Base-by-base conservation (phyloP, 2,888 invertebrate species). In the Drosophila niveifrons region DNA sequence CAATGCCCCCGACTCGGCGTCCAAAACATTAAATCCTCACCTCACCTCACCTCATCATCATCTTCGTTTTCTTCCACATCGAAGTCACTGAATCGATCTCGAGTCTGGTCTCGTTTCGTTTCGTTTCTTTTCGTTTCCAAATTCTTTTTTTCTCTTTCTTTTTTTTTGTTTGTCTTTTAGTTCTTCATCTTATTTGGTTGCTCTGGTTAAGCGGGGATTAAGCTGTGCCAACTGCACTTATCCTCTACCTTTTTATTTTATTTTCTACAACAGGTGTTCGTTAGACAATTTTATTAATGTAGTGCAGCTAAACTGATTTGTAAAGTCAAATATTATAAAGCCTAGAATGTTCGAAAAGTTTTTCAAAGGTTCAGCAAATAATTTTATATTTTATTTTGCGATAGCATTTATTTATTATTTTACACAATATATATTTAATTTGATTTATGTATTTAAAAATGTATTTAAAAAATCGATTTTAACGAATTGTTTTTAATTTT, bases 1-100 rank as follows among this genome's bases (percentile, higher is more conserved):
- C 83, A 84, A 84, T 71, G 76, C 67, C 64, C 62, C 55, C 50
- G 53, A 11, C 39, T 18, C 51, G 36, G 23, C 13, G 23, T 23
- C 23, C 23, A 23, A 6, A 18, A 23, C 18, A 23, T 4, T 4
- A 23, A 23, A 23, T 17, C 51, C 34, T 10, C 31, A 10, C 31
- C 31, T 10, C n/a, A 8, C 23, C 31, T 6, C 36, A 28, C n/a
- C 23, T 36, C 11, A 13, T 47, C n/a, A 28, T 28, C 39, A 7
- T 15, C 9, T 17, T 47, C 3, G 18, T 0, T n/a, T 47, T 9
- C 17, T 18, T 31, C 51, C 13, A 3, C 31, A 7, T 7, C 44
- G 59, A 51, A 65, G 59, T 55, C 50, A 66, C 57, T 48, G 75
- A 58, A 48, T 66, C 72, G 77, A 75, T 64, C 78, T 66, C 43